A percentile compares a stretch with the other conserved stretches of the same genome.
These are phyloP conservation scores for Drosophila austrosaltans DNA, from an alignment of 2,888 invertebrate species.

Conservation along the genomic window DNA sequence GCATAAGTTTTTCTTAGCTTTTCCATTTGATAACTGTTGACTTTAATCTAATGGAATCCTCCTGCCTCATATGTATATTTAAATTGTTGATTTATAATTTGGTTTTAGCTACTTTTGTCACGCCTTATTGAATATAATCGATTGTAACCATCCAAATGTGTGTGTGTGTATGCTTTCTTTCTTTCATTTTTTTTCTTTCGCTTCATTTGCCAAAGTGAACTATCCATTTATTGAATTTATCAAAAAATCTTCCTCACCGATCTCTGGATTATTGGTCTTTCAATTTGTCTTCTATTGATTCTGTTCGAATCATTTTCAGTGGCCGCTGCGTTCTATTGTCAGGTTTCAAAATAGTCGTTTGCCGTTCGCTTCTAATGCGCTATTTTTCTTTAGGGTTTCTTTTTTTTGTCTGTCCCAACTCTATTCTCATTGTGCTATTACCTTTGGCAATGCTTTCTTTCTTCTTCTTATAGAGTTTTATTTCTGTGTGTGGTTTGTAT, in stretches of 20 bases:
- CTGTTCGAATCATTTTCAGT: constrained; percentile 2
- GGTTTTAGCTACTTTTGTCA: too few species aligned
- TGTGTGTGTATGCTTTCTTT: not conserved
- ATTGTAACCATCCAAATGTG: not conserved
- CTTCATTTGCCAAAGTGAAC: constrained; percentile 4
- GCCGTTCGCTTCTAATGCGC: not conserved
- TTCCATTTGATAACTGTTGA: too few species aligned
- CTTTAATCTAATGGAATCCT: too few species aligned
- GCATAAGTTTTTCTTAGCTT: too few species aligned
- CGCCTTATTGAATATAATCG: not conserved
- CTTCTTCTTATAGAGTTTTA: not conserved
- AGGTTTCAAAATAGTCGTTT: not conserved
- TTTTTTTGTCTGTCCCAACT: not conserved
- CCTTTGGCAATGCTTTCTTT: constrained; percentile 62
- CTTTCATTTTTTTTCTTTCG: not conserved
- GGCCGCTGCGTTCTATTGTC: not conserved
- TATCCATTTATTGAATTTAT: constrained; percentile 8
- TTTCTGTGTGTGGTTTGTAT: not conserved
- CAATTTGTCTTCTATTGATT: constrained; percentile 3
- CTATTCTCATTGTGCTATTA: not conserved
- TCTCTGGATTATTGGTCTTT: constrained; percentile 1
- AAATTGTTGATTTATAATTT: too few species aligned
- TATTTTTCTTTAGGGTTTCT: constrained; percentile 2
- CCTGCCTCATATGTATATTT: too few species aligned
- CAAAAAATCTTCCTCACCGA: not conserved